Conservation (phyloP, 1,140 invertebrate genomes). For the Tachypleus tridentatus region DNA sequence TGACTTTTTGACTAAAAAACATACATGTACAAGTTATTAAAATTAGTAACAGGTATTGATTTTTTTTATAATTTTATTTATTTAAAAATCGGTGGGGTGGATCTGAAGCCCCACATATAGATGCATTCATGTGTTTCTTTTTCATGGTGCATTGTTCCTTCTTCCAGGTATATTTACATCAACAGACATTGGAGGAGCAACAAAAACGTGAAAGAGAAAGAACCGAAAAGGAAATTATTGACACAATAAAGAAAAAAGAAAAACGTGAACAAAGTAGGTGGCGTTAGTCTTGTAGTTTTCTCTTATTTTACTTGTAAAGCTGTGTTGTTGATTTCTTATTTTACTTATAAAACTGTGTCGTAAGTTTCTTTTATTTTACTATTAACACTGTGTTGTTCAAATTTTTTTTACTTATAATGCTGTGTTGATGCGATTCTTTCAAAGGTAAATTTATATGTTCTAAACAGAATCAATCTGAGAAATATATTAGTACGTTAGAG, state of each 20-base stretch:
- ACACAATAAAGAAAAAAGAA: constrained; percentile 75
- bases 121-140: no score
- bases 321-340: not conserved
- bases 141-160: not conserved
- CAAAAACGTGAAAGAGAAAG: constrained; percentile 22
- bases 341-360: not conserved
- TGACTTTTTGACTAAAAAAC: no score
- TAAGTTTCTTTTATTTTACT: not conserved
- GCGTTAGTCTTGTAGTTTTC: not conserved
- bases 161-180: constrained; percentile 59
- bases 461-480: no score
- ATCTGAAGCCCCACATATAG: no score
- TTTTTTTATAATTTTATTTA: no score
- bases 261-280: constrained; percentile 68
- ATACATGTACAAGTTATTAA: no score
- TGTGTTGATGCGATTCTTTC: no score
- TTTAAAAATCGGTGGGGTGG: no score
- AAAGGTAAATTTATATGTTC: no score
- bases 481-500: no score
- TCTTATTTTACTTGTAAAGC: not conserved
- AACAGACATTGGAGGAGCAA: constrained; percentile 49
- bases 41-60: no score
- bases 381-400: not conserved
- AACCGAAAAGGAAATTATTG: constrained; percentile 45
- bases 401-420: no score